These are phyloP conservation scores for Spisula subtruncata DNA, from an alignment of 2,888 invertebrate genomes.

Conservation along the genomic window DNA sequence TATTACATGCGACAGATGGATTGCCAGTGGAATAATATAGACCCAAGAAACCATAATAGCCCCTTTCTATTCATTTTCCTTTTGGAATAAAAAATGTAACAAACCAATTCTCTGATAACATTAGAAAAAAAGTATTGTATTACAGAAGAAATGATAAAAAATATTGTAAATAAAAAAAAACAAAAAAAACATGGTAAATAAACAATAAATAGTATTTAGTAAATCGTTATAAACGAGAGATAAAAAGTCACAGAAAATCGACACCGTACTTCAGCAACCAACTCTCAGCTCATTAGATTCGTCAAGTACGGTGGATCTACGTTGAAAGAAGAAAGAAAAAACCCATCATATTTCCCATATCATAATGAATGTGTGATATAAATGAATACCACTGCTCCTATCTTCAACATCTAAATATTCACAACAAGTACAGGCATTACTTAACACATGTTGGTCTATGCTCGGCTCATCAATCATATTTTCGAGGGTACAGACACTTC, in stretches of 20 bases:
- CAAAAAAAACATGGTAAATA: no score
- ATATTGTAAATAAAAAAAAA: no score
- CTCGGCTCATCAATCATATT: slow-evolving; percentile 49
- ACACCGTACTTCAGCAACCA: neutral
- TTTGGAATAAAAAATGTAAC: no score
- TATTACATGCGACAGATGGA: no score
- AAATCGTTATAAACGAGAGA: neutral
- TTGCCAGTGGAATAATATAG: no score
- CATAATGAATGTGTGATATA: slow-evolving; percentile 16
- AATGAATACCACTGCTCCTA: slow-evolving; percentile 19
- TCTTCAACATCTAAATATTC: slow-evolving; percentile 44
- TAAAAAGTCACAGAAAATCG: neutral
- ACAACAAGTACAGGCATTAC: slow-evolving; percentile 39
- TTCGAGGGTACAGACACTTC: slow-evolving; percentile 29
- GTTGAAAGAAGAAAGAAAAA: neutral
- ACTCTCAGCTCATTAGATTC: neutral
- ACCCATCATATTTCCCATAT: neutral
- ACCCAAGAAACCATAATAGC: no score
- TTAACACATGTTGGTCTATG: slow-evolving; percentile 53
- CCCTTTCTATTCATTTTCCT: no score
- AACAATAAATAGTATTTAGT: neutral
- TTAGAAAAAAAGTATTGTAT: no score
- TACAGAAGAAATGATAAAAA: no score
- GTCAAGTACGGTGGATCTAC: neutral
- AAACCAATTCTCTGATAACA: no score